Evolutionary conservation across 2,888 invertebrate species (phyloP).

Genomic region (Caenorhabditis macrosperma): DNA sequence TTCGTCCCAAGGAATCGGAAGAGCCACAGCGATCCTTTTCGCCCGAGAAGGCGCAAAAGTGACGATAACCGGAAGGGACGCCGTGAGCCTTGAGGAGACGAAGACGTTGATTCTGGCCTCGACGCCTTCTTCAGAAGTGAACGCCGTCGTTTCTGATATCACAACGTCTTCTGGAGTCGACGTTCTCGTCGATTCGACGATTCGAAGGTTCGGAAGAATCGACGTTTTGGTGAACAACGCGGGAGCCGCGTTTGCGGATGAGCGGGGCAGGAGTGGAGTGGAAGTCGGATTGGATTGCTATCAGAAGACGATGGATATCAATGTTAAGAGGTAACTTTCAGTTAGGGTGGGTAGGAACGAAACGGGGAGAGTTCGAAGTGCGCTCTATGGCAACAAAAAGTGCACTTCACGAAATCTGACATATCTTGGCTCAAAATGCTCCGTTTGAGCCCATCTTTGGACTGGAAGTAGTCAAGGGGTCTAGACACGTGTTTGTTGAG

Average conservation of each 20-base stretch:
- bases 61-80: background rate
- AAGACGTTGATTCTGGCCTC: background rate
- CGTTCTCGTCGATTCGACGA: slow-evolving; percentile 1
- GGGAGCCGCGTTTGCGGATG: slow-evolving; percentile 14
- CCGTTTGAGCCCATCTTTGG: no score
- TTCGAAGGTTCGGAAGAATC: slow-evolving; percentile 25
- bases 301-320: slow-evolving; percentile 25
- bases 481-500: no score
- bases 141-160: slow-evolving; percentile 2
- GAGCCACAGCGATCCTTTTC: slow-evolving; percentile 6
- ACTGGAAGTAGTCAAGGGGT: no score
- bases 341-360: no score
- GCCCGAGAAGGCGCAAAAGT: slow-evolving; percentile 9
- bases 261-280: slow-evolving; percentile 2
- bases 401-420: no score
- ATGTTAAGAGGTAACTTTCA: slow-evolving; percentile 9
- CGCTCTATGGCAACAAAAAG: no score
- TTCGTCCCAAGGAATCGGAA: slow-evolving; percentile 18
- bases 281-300: background rate
- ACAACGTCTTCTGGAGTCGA: slow-evolving; percentile 8
- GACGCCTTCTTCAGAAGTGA: background rate
- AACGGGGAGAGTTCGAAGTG: background rate
- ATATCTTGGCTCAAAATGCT: no score
- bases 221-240: slow-evolving; percentile 33
- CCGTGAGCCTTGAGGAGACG: background rate